Evolutionary conservation across 1,140 invertebrate genomes (phyloP).

Genomic region (Nasonia vitripennis): DNA sequence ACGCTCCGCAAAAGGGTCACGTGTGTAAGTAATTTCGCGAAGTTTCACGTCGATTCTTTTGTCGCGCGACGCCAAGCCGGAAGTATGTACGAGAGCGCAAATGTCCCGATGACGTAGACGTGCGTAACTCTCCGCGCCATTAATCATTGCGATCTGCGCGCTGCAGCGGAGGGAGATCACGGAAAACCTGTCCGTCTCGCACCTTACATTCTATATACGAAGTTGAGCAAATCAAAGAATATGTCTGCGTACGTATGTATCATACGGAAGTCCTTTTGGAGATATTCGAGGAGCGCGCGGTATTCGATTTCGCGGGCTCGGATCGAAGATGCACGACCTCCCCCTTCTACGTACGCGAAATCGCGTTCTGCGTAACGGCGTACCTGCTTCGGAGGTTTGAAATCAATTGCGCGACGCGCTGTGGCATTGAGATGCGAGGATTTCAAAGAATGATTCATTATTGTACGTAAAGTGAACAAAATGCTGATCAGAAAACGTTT

Average conservation of each 20-base stretch:
- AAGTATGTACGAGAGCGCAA: constrained; percentile 30
- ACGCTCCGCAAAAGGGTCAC: background rate
- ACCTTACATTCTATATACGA: background rate
- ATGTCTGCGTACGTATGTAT: too few relatives aligned
- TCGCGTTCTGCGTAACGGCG: background rate
- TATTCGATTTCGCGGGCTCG: constrained; percentile 25
- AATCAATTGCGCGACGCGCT: too few relatives aligned
- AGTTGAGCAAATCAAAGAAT: background rate
- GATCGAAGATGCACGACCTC: constrained; percentile 37
- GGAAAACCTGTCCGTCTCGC: background rate
- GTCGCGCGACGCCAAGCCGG: constrained; percentile 35
- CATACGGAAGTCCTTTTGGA: background rate
- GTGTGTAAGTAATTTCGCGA: background rate
- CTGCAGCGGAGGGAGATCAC: background rate
- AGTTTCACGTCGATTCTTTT: constrained; percentile 41
- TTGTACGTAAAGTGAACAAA: too few relatives aligned
- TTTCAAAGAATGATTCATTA: too few relatives aligned
- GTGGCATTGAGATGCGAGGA: too few relatives aligned
- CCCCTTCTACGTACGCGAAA: constrained; percentile 8
- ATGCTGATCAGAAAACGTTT: too few relatives aligned
- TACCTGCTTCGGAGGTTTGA: too few relatives aligned
- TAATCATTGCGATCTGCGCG: constrained; percentile 22
- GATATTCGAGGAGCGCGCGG: too few relatives aligned
- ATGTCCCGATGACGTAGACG: constrained; percentile 39
- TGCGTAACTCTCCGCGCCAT: constrained; percentile 34